Conservation (phyloP, 2,113 vertebrate genomes). For the Psammodynastes pulverulentus region DNA sequence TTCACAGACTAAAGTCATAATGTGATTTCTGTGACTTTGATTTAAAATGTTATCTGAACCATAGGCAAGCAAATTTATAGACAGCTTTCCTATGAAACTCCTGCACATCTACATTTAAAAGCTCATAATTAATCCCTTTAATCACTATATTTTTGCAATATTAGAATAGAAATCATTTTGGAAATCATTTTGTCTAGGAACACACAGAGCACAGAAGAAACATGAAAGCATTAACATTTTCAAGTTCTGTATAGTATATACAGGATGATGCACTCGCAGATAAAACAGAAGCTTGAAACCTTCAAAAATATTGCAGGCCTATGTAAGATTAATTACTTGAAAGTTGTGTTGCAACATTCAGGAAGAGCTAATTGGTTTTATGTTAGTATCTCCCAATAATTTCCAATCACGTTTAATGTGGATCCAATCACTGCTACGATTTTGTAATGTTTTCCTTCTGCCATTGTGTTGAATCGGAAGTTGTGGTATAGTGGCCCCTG, state of each 20-base stretch:
- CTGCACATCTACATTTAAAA: not conserved
- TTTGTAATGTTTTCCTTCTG: not conserved
- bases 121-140: not conserved
- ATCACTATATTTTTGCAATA: not conserved
- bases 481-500: not conserved
- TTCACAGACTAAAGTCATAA: not conserved
- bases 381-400: not conserved
- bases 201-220: not conserved
- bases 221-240: not conserved
- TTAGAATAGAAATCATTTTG: not conserved
- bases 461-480: constrained; percentile 20
- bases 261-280: not conserved
- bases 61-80: not conserved
- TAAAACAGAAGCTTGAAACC: not conserved
- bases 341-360: not conserved
- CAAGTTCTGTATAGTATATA: not conserved
- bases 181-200: not conserved
- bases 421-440: not conserved
- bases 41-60: not conserved
- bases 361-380: not conserved
- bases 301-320: not conserved
- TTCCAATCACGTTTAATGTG: not conserved
- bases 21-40: not conserved
- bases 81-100: not conserved
- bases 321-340: not conserved